Evolutionary conservation across 2,113 vertebrate genomes (phyloP).

Genomic region (Sigmodon hispidus): DNA sequence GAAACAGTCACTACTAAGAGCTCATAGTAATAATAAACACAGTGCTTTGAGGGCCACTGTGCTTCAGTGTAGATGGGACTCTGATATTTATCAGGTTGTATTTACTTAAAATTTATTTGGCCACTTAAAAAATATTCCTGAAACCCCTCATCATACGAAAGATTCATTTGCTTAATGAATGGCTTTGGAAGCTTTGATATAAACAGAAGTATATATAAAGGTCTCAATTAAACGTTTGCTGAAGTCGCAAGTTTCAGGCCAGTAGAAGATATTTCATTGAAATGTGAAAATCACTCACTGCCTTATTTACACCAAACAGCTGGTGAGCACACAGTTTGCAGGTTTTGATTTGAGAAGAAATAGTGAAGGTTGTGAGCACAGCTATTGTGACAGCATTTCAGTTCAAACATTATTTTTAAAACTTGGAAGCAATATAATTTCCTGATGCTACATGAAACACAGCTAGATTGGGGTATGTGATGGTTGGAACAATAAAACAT

Average conservation of each 20-base stretch:
- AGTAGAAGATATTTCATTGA: neutral
- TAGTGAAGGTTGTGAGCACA: neutral
- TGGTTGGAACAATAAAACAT: neutral
- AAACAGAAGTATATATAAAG: neutral
- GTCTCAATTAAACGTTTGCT: neutral
- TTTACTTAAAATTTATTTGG: constrained; percentile 12
- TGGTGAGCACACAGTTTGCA: neutral
- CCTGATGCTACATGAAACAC: neutral
- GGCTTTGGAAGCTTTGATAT: neutral
- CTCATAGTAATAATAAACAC: neutral
- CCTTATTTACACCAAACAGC: neutral
- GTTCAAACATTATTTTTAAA: neutral
- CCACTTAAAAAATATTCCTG: neutral
- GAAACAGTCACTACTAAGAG: neutral
- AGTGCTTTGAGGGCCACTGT: neutral
- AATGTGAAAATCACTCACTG: neutral
- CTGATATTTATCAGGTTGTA: neutral
- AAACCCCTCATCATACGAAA: neutral
- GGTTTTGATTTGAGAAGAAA: constrained; percentile 16
- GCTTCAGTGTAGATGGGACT: constrained; percentile 2
- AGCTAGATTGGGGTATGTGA: neutral
- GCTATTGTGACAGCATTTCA: neutral
- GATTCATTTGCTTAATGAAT: neutral
- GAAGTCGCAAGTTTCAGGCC: neutral
- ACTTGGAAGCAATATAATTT: neutral